Evolutionary conservation across 2,888 invertebrate species (phyloP).

Genomic region (Amphiduros pacificus): DNA sequence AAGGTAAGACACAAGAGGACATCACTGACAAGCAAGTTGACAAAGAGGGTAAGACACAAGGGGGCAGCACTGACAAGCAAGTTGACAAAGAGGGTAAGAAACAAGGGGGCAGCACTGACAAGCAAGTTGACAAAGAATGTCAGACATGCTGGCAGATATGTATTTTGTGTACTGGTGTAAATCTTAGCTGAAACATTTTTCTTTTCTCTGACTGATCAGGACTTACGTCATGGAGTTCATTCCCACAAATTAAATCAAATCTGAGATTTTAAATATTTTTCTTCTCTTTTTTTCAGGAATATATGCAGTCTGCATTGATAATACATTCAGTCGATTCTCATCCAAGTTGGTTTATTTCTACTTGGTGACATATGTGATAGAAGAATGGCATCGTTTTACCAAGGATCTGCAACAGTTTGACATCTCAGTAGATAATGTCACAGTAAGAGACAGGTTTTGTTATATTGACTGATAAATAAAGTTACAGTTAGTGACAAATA

Average conservation of each 20-base stretch:
- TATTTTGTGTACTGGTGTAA: too few species aligned
- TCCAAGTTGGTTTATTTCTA: slow-evolving; percentile 83
- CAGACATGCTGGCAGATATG: too few species aligned
- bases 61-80: slow-evolving; percentile 77
- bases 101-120: too few species aligned
- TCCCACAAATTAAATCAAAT: too few species aligned
- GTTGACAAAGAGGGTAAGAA: slow-evolving; percentile 66
- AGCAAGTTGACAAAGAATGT: too few species aligned
- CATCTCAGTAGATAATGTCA: slow-evolving; percentile 87
- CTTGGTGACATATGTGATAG: slow-evolving; percentile 58
- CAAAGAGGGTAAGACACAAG: slow-evolving; percentile 63
- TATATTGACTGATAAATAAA: not conserved
- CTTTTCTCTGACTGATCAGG: too few species aligned
- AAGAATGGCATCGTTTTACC: slow-evolving; percentile 82
- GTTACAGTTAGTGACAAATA: not conserved
- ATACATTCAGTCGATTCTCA: slow-evolving; percentile 77
- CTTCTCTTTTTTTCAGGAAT: slow-evolving; percentile 65
- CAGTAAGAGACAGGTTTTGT: slow-evolving; percentile 50
- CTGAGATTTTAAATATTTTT: not conserved
- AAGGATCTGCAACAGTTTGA: slow-evolving; percentile 86
- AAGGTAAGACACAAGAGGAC: slow-evolving; percentile 64
- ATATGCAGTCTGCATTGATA: slow-evolving; percentile 84
- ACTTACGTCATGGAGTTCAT: too few species aligned
- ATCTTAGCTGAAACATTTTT: too few species aligned
- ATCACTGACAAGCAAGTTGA: slow-evolving; percentile 73